Base-by-base conservation (phyloP, 2,888 invertebrate species). In the Athalia rosae region DNA sequence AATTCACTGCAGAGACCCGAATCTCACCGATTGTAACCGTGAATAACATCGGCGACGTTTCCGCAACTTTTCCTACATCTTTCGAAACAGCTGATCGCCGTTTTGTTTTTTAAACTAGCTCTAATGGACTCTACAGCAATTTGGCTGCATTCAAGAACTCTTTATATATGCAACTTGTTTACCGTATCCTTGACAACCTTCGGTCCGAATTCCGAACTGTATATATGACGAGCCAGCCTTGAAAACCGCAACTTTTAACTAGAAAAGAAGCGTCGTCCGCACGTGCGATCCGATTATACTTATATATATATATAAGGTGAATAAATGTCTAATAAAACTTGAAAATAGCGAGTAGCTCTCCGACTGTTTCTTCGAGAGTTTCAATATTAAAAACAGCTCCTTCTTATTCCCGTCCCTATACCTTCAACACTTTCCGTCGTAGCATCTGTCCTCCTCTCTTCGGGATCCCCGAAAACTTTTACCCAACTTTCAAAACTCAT, bases 31-130 rank as follows among this genome's bases (percentile, higher is more conserved):
- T 50, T 53, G 4, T 41, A 67, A 50, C 50, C n/a, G n/a, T 53
- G 15, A 15, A 53, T 67, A 53, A 80, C 81, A 80, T 76, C 76
- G n/a, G 67, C 66, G 76, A 79, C 64, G 84, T 28, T 28, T 28
- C 28, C 28, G 2, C 28, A 28, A 28, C 28, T 28, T 28, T 28
- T 28, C 79, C 80, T 80, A 80, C 82, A 15, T 45, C 58, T 9
- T 56, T 58, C 43, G 7, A 45, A 9, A 6, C 41, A 28, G 28
- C 0, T 28, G 28, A 28, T 28, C 28, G 0, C 28, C 28, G 28
- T 28, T 28, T 67, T 28, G 6, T 67, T 58, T 45, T 58, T 4
- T 43, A 9, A 58, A 71, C 71, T 58, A 41, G 71, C 45, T 43
- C 45, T 45, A 56, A 71, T 50, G 43, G 71, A 43, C 13, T 58